phyloP scores from a whole-genome alignment of 2,888 invertebrate genomes.

The Eudasyphora cyanicolor region DNA sequence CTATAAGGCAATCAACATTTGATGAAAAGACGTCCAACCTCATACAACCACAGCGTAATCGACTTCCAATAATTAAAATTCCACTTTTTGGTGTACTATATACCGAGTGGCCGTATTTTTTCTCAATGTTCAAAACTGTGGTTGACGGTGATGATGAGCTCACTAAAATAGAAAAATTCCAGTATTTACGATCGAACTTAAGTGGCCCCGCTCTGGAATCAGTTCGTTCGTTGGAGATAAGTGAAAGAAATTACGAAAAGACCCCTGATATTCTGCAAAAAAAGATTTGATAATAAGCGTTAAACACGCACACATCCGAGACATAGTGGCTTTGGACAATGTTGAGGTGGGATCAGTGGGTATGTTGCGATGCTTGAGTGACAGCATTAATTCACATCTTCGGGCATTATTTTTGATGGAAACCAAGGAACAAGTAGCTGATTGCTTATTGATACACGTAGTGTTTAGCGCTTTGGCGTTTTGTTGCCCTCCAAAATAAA shows the following conservation, averaged over 20 bases:
- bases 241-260: conserved; percentile 57
- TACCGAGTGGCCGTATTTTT: conserved; percentile 54
- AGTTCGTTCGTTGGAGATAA: conserved; percentile 53
- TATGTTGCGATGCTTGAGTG: conserved; percentile 44
- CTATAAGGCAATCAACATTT: too few species aligned
- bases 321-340: conserved; percentile 34
- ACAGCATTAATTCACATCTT: conserved; percentile 44
- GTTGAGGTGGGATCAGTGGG: conserved; percentile 47
- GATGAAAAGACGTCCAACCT: too few species aligned
- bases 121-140: conserved; percentile 57
- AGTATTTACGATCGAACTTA: conserved; percentile 45
- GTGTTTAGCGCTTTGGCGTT: too few species aligned
- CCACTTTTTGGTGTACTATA: conserved; percentile 50
- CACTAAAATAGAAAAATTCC: conserved; percentile 54
- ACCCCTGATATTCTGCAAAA: conserved; percentile 51
- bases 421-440: conserved; percentile 47
- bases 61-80: conserved; percentile 42
- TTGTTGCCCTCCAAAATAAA: too few species aligned
- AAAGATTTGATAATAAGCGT: conserved; percentile 53
- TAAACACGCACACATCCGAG: too few species aligned
- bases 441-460: conserved; percentile 48
- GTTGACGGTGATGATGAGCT: conserved; percentile 41
- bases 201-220: conserved; percentile 47
- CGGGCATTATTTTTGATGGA: conserved; percentile 54
- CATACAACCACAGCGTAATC: too few species aligned